phyloP scores from a whole-genome alignment of 1,140 invertebrate species.

The Wasmannia auropunctata region DNA sequence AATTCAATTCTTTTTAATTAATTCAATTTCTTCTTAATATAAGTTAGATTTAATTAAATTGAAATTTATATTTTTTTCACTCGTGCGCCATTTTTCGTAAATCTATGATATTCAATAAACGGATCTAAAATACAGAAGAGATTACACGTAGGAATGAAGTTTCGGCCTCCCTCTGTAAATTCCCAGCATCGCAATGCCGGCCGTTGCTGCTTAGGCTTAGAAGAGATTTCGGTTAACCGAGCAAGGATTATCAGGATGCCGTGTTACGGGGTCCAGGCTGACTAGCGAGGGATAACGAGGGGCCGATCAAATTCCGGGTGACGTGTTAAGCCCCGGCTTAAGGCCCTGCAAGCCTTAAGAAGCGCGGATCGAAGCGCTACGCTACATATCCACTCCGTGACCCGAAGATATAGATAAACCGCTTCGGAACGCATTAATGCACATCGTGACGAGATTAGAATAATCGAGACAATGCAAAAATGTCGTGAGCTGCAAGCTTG shows the following conservation, averaged over 20 bases:
- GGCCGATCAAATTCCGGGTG: slow-evolving; percentile 63
- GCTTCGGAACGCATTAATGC: slow-evolving; percentile 2
- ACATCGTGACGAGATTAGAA: neutral
- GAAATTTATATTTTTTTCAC: neutral
- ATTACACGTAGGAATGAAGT: slow-evolving; percentile 29
- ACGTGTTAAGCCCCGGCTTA: slow-evolving; percentile 69
- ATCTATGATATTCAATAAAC: neutral
- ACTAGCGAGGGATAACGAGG: slow-evolving; percentile 58
- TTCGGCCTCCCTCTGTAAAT: slow-evolving; percentile 1
- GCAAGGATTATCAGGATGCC: slow-evolving; percentile 60
- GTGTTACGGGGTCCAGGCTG: slow-evolving; percentile 62
- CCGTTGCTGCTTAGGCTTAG: slow-evolving; percentile 66
- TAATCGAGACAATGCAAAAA: neutral
- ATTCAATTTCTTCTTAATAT: neutral
- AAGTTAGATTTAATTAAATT: neutral
- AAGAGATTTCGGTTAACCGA: slow-evolving; percentile 70
- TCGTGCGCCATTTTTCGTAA: neutral
- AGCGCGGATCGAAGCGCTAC: slow-evolving; percentile 8
- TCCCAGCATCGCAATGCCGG: slow-evolving; percentile 3
- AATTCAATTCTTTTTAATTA: neutral
- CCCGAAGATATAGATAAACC: neutral
- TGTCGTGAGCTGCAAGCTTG: neutral
- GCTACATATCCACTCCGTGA: slow-evolving; percentile 4
- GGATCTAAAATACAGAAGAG: slow-evolving; percentile 7
- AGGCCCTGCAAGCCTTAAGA: slow-evolving; percentile 48